phyloP scores from a whole-genome alignment of 2,888 invertebrate genomes.

The Coelinius sp. region DNA sequence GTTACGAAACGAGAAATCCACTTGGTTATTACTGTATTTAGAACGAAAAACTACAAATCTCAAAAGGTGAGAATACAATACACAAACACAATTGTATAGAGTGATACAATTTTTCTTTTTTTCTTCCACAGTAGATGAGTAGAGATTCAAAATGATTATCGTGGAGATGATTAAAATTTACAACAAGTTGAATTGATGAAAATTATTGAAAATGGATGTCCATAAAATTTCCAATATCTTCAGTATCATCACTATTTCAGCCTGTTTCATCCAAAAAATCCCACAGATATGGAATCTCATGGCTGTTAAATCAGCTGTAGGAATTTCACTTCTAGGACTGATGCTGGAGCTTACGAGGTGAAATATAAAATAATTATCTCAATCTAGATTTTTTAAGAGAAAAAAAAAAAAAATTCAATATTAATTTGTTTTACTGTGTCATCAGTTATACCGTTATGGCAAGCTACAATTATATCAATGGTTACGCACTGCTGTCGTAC shows the following conservation, averaged over 20 bases:
- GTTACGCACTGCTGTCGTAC: constrained; percentile 83
- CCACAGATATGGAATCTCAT: constrained; percentile 84
- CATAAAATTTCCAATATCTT: constrained; percentile 73
- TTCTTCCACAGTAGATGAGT: no score
- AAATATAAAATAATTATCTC: constrained; percentile 53
- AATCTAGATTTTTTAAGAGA: no score
- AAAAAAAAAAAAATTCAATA: not conserved
- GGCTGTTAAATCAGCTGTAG: constrained; percentile 78
- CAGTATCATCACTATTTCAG: constrained; percentile 82
- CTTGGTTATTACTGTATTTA: no score
- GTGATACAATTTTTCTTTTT: no score
- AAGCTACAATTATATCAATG: constrained; percentile 84
- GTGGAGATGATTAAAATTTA: no score
- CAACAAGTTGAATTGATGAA: no score
- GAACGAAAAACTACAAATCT: no score
- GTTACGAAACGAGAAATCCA: no score
- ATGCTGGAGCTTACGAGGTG: constrained; percentile 81
- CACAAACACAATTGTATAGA: no score
- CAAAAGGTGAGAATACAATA: no score
- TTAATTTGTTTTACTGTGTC: not conserved
- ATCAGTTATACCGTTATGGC: constrained; percentile 84
- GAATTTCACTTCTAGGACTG: constrained; percentile 78
- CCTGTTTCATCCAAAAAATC: constrained; percentile 84
- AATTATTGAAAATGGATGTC: constrained; percentile 47
- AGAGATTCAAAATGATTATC: no score